Conservation (phyloP, 2,797 vertebrate genomes). For the Crocodylus rhombifer region DNA sequence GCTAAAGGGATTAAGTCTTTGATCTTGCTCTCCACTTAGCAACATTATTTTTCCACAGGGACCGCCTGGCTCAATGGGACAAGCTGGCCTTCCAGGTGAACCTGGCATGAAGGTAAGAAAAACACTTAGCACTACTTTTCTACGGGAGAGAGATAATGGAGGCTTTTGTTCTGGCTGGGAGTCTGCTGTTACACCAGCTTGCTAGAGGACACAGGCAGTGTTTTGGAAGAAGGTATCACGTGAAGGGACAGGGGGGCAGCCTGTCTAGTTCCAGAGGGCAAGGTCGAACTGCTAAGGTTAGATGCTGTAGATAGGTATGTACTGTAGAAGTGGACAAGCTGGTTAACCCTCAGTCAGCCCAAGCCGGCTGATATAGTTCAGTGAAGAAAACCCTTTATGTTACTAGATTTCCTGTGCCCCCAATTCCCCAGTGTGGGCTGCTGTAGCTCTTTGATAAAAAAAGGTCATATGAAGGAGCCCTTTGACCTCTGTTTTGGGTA, state of each 20-base stretch:
- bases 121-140: background rate
- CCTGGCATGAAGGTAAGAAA: constrained; percentile 93
- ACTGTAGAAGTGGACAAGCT: background rate
- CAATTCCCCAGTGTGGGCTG: accelerated
- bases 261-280: background rate
- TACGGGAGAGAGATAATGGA: background rate
- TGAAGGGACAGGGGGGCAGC: background rate
- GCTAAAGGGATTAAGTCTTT: constrained; percentile 67
- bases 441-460: background rate
- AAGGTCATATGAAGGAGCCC: background rate
- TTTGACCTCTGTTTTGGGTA: background rate
- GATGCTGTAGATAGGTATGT: background rate
- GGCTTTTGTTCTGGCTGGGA: background rate
- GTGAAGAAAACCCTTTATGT: background rate
- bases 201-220: background rate
- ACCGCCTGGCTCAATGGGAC: constrained; percentile 80
- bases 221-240: background rate
- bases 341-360: background rate
- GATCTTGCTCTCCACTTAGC: constrained; percentile 47
- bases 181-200: background rate
- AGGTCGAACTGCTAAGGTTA: background rate
- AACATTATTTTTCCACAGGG: constrained; percentile 70
- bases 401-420: background rate
- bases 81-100: constrained; percentile 84
- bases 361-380: background rate